Conservation (phyloP, 1,140 invertebrate genomes). For the Leptoteleia sp. region DNA sequence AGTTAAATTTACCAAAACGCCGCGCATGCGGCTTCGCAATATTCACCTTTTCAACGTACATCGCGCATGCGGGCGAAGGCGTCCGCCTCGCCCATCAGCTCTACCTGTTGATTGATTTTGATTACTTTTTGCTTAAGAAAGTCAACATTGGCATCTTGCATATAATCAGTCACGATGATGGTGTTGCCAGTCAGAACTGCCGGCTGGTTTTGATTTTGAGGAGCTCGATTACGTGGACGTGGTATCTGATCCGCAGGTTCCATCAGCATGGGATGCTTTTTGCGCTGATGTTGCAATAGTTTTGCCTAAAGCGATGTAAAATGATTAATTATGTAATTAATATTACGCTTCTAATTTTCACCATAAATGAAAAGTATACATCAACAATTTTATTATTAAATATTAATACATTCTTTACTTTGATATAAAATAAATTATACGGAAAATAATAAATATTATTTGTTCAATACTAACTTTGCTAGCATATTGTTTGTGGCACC, state of each 20-base stretch:
- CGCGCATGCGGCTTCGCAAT: slow-evolving; percentile 30
- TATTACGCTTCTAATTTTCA: too few species aligned
- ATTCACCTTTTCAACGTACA: slow-evolving; percentile 73
- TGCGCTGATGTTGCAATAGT: slow-evolving; percentile 90
- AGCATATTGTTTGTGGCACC: slow-evolving; percentile 93
- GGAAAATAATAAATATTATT: too few species aligned
- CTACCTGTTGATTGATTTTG: slow-evolving; percentile 67
- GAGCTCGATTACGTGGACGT: slow-evolving; percentile 74
- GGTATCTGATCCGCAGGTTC: slow-evolving; percentile 79
- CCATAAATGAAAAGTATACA: too few species aligned
- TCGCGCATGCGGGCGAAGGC: slow-evolving; percentile 76
- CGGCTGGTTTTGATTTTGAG: slow-evolving; percentile 75
- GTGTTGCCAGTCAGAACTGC: slow-evolving; percentile 63
- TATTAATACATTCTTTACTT: too few species aligned
- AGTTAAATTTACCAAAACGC: slow-evolving; percentile 59
- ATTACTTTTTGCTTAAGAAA: slow-evolving; percentile 72
- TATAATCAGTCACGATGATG: slow-evolving; percentile 71
- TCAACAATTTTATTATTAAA: too few species aligned
- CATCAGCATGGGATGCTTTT: slow-evolving; percentile 84
- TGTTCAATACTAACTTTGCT: slow-evolving; percentile 83
- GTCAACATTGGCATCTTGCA: slow-evolving; percentile 67
- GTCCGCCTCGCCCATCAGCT: slow-evolving; percentile 70
- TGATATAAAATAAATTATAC: too few species aligned
- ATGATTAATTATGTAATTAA: too few species aligned
- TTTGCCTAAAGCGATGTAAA: slow-evolving; percentile 85